Evolutionary conservation across 2,888 invertebrate species (phyloP).

Genomic region (Acanthosepion esculentum): DNA sequence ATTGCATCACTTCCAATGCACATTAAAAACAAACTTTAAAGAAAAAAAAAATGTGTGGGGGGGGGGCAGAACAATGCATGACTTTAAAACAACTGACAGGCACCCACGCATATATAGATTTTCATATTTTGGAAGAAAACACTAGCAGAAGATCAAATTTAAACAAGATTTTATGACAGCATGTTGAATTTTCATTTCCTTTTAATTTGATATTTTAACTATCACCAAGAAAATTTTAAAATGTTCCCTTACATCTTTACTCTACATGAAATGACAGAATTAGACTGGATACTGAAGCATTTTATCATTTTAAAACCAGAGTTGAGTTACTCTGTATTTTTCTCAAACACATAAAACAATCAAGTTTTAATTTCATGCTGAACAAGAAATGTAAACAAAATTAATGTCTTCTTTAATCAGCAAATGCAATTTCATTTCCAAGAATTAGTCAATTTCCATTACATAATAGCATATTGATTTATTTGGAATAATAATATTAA

Average conservation of each 20-base stretch:
- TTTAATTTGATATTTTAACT: background rate
- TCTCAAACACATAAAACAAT: background rate
- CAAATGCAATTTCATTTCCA: background rate
- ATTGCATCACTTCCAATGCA: background rate
- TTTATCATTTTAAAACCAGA: background rate
- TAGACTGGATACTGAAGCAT: background rate
- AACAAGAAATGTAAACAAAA: background rate
- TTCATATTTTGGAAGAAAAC: background rate
- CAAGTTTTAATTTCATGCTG: background rate
- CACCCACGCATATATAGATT: too few species aligned
- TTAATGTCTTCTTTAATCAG: background rate
- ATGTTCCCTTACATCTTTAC: background rate
- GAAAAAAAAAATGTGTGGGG: background rate
- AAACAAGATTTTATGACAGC: background rate
- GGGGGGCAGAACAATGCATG: background rate
- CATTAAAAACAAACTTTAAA: background rate
- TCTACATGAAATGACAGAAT: background rate
- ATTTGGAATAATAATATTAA: background rate
- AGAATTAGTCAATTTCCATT: background rate
- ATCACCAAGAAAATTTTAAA: background rate
- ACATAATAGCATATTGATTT: background rate
- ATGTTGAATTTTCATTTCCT: slow-evolving; percentile 12
- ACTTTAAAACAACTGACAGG: background rate
- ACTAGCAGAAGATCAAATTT: background rate
- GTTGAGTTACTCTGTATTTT: background rate